Conservation (phyloP, 2,888 invertebrate genomes). For the Noctua janthina region DNA sequence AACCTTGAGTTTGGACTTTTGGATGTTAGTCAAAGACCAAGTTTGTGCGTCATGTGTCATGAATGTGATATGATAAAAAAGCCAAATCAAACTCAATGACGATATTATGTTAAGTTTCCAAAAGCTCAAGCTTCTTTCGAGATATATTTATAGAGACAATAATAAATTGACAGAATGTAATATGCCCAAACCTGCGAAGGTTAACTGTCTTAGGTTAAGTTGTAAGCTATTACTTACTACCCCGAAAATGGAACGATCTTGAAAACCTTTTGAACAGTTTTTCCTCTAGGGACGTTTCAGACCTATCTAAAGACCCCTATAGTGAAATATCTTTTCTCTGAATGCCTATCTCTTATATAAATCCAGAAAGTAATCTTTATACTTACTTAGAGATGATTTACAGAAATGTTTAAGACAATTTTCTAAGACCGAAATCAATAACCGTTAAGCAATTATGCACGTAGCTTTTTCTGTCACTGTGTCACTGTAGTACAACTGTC, state of each 20-base stretch:
- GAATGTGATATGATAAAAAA: neutral
- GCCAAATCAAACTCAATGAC: neutral
- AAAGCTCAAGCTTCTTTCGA: neutral
- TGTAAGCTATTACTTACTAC: neutral
- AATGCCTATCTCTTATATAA: neutral
- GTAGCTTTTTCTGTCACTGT: neutral
- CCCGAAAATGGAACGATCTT: neutral
- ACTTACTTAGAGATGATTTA: neutral
- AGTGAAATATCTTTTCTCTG: neutral
- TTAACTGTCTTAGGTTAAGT: neutral
- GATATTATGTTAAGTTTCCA: neutral
- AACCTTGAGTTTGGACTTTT: too few relatives aligned
- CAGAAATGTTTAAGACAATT: neutral
- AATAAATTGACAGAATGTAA: neutral
- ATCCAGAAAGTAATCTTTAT: constrained; percentile 11
- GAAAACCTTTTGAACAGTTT: constrained; percentile 4
- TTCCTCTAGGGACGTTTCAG: constrained; percentile 1
- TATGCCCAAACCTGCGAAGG: neutral
- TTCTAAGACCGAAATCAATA: neutral
- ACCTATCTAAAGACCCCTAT: neutral
- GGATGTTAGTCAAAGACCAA: too few relatives aligned
- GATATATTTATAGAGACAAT: neutral
- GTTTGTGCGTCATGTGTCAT: too few relatives aligned
- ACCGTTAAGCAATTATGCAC: neutral
- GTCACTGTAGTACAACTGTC: too few relatives aligned